Percentiles rank a stretch among this genome's conserved stretches.
Evolutionary conservation across 2,888 invertebrate genomes (phyloP).

Genomic region (Seira musarum): DNA sequence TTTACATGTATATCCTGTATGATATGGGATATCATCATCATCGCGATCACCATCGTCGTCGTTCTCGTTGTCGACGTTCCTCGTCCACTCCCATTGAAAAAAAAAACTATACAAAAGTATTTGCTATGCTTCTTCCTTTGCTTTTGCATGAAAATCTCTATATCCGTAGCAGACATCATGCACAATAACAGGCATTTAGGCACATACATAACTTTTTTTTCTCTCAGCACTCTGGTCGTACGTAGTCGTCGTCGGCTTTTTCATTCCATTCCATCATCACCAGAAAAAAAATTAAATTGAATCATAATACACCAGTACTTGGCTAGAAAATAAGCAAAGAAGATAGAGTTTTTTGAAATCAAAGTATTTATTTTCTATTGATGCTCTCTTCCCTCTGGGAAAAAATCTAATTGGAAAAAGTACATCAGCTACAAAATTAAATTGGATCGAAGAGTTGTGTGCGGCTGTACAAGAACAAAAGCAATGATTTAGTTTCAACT

Average conservation of each 20-base stretch:
- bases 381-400: constrained; percentile 24
- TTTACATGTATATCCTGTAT: too few relatives aligned
- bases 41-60: constrained; percentile 35
- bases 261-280: constrained; percentile 44
- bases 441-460: constrained; percentile 39
- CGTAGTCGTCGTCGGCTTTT: constrained; percentile 53
- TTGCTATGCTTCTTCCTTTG: constrained; percentile 33
- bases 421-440: constrained; percentile 6
- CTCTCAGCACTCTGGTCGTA: constrained; percentile 23
- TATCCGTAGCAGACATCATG: constrained; percentile 2
- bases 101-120: constrained; percentile 41
- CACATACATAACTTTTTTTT: constrained; percentile 25
- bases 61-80: constrained; percentile 54
- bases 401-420: constrained; percentile 36
- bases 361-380: neutral
- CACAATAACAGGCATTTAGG: neutral
- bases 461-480: too few relatives aligned
- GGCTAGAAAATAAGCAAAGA: neutral
- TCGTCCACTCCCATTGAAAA: constrained; percentile 58
- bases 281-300: neutral
- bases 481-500: too few relatives aligned
- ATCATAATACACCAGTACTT: neutral
- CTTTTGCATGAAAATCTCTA: constrained; percentile 30
- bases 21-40: constrained; percentile 24
- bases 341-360: neutral